Conservation (phyloP, 2,113 vertebrate genomes). For the Ictalurus punctatus region DNA sequence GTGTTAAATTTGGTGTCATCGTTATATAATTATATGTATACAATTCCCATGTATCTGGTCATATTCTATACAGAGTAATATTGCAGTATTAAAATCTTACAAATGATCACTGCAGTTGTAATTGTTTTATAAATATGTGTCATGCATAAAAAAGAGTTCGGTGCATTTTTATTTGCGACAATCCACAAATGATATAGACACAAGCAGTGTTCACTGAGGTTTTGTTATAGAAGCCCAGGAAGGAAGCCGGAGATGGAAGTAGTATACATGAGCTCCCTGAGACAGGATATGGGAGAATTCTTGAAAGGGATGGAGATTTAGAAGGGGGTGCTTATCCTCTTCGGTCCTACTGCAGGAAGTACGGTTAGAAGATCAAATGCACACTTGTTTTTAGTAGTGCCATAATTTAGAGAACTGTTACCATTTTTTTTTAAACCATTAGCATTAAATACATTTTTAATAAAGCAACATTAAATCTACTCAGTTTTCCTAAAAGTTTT, state of each 20-base stretch:
- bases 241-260: slow-evolving; percentile 16
- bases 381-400: slow-evolving; percentile 3
- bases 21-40: too few species aligned
- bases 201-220: slow-evolving; percentile 35
- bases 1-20: too few species aligned
- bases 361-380: background rate
- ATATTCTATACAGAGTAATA: background rate
- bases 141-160: background rate
- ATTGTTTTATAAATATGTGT: background rate
- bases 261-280: slow-evolving; percentile 13
- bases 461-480: background rate
- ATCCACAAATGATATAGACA: background rate
- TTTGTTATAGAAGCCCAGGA: slow-evolving; percentile 13
- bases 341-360: background rate
- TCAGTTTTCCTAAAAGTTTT: background rate
- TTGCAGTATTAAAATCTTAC: background rate
- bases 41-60: background rate
- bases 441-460: background rate
- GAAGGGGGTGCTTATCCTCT: background rate
- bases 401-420: background rate
- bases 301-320: slow-evolving; percentile 16
- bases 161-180: background rate
- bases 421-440: background rate
- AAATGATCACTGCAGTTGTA: background rate
- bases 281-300: slow-evolving; percentile 27